Evolutionary conservation across 2,113 vertebrate genomes (phyloP).

Genomic region (Cinclus cinclus): DNA sequence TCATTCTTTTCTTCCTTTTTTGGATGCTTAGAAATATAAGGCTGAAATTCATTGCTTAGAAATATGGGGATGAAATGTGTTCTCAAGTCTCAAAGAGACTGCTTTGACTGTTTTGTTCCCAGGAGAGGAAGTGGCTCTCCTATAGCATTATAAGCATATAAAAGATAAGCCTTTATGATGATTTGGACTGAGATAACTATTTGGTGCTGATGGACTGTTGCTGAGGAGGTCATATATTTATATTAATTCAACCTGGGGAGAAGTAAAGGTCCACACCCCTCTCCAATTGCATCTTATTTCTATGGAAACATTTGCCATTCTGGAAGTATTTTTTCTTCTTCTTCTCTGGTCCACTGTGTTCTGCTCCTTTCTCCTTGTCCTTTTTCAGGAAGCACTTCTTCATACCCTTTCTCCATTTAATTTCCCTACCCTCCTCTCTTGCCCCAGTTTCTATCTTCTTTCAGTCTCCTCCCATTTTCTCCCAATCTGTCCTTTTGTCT

Average conservation of each 20-base stretch:
- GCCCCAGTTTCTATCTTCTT: not conserved
- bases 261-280: not conserved
- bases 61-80: not conserved
- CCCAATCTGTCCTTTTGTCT: not conserved
- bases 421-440: not conserved
- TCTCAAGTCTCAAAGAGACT: not conserved
- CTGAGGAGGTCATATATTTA: not conserved
- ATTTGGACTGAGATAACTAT: not conserved
- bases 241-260: not conserved
- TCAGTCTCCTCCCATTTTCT: not conserved
- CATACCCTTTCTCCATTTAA: not conserved
- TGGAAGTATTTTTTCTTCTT: not conserved
- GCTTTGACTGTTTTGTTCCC: not conserved
- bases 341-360: not conserved
- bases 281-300: not conserved
- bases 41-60: not conserved
- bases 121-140: not conserved
- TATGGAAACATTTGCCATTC: not conserved
- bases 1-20: not conserved
- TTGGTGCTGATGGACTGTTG: not conserved
- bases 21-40: not conserved
- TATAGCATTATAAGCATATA: not conserved
- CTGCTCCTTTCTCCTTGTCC: not conserved
- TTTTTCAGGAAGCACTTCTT: not conserved
- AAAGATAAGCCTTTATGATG: not conserved